phyloP scores from a whole-genome alignment of 2,113 vertebrate genomes.

The Oryzias curvinotus region DNA sequence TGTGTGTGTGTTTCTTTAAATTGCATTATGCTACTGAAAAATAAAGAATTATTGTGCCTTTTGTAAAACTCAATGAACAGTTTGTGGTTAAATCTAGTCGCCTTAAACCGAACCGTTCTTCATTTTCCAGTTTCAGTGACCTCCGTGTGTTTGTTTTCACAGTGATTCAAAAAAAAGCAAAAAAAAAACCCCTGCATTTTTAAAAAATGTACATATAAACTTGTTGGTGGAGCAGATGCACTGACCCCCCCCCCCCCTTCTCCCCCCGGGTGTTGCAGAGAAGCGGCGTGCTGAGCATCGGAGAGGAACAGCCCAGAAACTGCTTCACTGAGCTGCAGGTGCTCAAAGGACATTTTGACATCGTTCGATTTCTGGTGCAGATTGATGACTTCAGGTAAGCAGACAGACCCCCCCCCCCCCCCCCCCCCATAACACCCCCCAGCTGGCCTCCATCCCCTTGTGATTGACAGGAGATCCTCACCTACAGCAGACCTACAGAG shows the following conservation, averaged over 20 bases:
- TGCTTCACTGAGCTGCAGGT: slow-evolving; percentile 94
- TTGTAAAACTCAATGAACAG: too few species aligned
- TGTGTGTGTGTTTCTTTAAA: too few species aligned
- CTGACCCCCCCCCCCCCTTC: neutral
- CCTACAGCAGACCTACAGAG: slow-evolving; percentile 72
- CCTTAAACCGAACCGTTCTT: too few species aligned
- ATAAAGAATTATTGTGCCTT: too few species aligned
- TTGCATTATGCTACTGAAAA: too few species aligned
- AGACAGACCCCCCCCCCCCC: slow-evolving; percentile 16
- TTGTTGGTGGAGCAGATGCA: too few species aligned
- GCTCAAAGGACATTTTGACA: slow-evolving; percentile 94
- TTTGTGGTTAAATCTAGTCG: too few species aligned
- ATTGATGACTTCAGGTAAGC: slow-evolving; percentile 94
- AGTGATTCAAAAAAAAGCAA: too few species aligned
- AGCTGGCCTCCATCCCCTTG: slow-evolving; percentile 57
- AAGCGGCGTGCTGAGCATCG: slow-evolving; percentile 85
- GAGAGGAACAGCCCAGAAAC: slow-evolving; percentile 94
- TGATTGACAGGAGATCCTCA: slow-evolving; percentile 77
- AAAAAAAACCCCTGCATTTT: too few species aligned
- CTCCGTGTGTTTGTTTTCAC: too few species aligned
- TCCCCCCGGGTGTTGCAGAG: slow-evolving; percentile 79
- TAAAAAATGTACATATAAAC: too few species aligned
- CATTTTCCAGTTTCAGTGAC: too few species aligned
- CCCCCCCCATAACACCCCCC: slow-evolving; percentile 43
- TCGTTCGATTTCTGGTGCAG: slow-evolving; percentile 93